Evolutionary conservation across 2,888 invertebrate genomes (phyloP), one percentile per base, ranked within the genome.

Genomic region (Apotomis turbidana): DNA sequence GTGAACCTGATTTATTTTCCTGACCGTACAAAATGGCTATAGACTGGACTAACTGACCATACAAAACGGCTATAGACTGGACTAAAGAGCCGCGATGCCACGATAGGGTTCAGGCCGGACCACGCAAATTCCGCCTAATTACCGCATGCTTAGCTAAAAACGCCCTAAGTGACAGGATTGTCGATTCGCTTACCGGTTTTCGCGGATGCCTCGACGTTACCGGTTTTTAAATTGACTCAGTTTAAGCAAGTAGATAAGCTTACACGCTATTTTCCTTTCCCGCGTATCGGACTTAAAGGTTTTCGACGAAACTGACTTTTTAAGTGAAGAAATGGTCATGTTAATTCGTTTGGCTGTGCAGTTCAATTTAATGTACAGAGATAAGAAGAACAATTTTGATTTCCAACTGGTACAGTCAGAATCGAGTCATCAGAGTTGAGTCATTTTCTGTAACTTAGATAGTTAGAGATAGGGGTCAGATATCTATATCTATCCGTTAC

Each of bases 81-180:
- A 44, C 44, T 55, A 41, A 52, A 76, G 79, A 74, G 88, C 87
- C 88, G 78, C 81, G 90, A 90, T 90, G 90, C 76, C 87, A 87
- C 77, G 90, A 90, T 91, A 89, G 76, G 83, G 85, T 87, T 6
- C 41, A 41, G 6, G 41, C 4, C 85, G 74, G 82, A 77, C 79
- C 79, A 79, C 75, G 85, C 85, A 84, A 87, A 90, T 89, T 84
- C 82, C 81, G 78, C 77, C 85, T 90, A 90, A 90, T 90, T 90
- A 89, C 86, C 79, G 51, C 76, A 76, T 80, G 82, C 81, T 85
- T 82, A 83, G 77, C 78, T 76, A 78, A 68, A 72, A 58, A 38
- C 60, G 54, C 46, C 71, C 67, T 41, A 49, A 57, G 8, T 13
- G 41, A 12, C 66, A 38, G 57, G 59, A 71, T 66, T 61, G 59